These are phyloP conservation scores for Torymus aiolomorphi DNA, from an alignment of 2,888 invertebrate species.

Conservation along the genomic window DNA sequence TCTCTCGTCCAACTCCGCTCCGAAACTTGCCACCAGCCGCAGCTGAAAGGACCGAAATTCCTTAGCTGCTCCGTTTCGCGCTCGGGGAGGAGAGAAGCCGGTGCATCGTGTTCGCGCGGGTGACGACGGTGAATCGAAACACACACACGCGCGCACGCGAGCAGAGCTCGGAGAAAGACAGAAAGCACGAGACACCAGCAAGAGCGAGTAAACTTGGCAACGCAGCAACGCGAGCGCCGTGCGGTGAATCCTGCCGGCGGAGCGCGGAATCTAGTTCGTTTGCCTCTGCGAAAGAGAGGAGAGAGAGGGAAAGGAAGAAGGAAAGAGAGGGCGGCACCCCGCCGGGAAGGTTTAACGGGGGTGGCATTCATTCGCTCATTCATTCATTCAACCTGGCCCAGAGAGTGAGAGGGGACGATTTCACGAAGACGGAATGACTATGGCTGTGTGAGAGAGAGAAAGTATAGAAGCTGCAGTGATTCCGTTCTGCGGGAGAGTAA, in stretches of 20 bases:
- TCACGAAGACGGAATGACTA: slow-evolving; percentile 24
- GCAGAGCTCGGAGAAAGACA: neutral
- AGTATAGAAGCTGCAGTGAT: neutral
- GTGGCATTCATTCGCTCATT: slow-evolving; percentile 59
- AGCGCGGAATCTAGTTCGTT: slow-evolving; percentile 41
- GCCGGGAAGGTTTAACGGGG: slow-evolving; percentile 71
- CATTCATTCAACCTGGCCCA: slow-evolving; percentile 39
- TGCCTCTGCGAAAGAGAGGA: slow-evolving; percentile 19
- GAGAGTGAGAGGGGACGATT: slow-evolving; percentile 14
- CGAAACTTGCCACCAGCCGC: too few species aligned
- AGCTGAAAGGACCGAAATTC: too few species aligned
- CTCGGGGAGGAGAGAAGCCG: too few species aligned
- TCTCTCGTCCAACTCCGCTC: too few species aligned
- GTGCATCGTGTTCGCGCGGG: too few species aligned
- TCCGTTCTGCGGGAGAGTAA: neutral
- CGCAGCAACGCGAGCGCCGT: slow-evolving; percentile 22
- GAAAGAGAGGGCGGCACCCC: slow-evolving; percentile 63
- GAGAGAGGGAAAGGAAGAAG: slow-evolving; percentile 15
- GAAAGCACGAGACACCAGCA: neutral
- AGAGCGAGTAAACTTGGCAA: slow-evolving; percentile 48
- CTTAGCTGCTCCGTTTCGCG: too few species aligned
- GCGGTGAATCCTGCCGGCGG: slow-evolving; percentile 33
- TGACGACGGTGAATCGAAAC: slow-evolving; percentile 11
- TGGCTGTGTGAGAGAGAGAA: neutral
- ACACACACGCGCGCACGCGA: neutral